These are phyloP conservation scores for Helicorthomorpha holstii DNA, from an alignment of 1,140 invertebrate genomes.

Conservation along the genomic window DNA sequence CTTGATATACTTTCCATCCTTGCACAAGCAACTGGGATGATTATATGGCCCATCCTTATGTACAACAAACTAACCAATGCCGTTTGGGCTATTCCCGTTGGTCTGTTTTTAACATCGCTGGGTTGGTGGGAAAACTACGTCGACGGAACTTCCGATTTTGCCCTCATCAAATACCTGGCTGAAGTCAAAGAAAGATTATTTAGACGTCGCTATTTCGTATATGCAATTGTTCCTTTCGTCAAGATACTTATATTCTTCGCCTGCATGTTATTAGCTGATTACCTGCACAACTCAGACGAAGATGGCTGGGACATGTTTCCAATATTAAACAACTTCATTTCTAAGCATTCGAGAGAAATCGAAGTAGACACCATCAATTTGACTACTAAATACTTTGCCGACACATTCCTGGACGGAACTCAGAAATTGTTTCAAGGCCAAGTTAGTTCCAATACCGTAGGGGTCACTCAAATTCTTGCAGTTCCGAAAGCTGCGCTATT, in stretches of 20 bases:
- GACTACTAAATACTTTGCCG: too few relatives aligned
- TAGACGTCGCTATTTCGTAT: slow-evolving; percentile 17
- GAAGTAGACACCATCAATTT: too few relatives aligned
- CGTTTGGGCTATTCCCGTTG: slow-evolving; percentile 27
- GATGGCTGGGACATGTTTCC: too few relatives aligned
- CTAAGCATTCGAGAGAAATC: too few relatives aligned
- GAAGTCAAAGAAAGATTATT: not conserved
- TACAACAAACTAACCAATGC: not conserved
- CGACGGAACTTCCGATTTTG: slow-evolving; percentile 10
- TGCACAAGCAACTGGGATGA: slow-evolving; percentile 18
- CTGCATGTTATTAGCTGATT: slow-evolving; percentile 22
- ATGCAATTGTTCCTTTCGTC: slow-evolving; percentile 31
- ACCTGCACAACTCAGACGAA: too few relatives aligned
- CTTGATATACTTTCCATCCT: slow-evolving; percentile 21
- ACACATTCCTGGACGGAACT: too few relatives aligned
- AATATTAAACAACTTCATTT: too few relatives aligned
- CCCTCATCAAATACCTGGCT: not conserved
- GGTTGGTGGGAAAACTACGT: slow-evolving; percentile 36
- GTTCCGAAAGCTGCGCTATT: too few relatives aligned
- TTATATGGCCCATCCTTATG: slow-evolving; percentile 20
- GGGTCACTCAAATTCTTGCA: too few relatives aligned
- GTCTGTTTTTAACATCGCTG: slow-evolving; percentile 29
- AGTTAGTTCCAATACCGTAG: too few relatives aligned
- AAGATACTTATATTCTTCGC: slow-evolving; percentile 31
- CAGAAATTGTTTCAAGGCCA: too few relatives aligned